Conservation (phyloP, 1,140 invertebrate genomes). For the Leptopilina clavipes region DNA sequence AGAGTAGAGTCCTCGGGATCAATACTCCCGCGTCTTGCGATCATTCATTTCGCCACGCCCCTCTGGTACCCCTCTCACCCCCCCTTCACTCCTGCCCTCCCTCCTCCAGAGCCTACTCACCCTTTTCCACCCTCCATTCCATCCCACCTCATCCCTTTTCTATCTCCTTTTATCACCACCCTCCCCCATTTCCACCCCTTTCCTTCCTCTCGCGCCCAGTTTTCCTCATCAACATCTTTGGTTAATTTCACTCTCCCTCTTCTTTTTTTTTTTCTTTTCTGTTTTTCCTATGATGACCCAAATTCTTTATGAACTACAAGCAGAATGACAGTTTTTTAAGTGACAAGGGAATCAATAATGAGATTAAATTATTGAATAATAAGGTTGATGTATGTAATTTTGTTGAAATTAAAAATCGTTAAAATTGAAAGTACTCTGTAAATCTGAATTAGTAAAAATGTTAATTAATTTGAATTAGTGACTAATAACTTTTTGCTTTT, state of each 20-base stretch:
- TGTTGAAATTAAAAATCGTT: no score
- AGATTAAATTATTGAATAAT: no score
- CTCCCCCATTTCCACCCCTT: constrained; percentile 39
- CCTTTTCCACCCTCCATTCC: constrained; percentile 46
- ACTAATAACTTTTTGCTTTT: no score
- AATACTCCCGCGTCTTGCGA: constrained; percentile 76
- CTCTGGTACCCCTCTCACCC: constrained; percentile 64
- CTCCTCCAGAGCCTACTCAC: constrained; percentile 38
- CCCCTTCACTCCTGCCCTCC: no score
- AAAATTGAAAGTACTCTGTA: no score
- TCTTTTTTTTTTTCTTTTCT: no score
- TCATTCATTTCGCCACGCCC: constrained; percentile 76
- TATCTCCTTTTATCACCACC: constrained; percentile 54
- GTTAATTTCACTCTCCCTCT: not conserved
- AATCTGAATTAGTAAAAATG: no score
- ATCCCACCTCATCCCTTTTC: constrained; percentile 47
- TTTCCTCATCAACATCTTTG: constrained; percentile 31
- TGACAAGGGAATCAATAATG: no score
- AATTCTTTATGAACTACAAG: not conserved
- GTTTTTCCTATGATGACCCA: constrained; percentile 1
- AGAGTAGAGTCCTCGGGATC: constrained; percentile 67
- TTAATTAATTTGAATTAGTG: no score
- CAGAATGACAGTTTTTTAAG: constrained; percentile 2
- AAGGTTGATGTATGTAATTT: no score
- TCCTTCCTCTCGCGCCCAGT: constrained; percentile 1